Percentiles rank a stretch among this genome's conserved stretches.
Evolutionary conservation across 64 coral and sea anemone species (phyloP).

Genomic region (Actinia equina): DNA sequence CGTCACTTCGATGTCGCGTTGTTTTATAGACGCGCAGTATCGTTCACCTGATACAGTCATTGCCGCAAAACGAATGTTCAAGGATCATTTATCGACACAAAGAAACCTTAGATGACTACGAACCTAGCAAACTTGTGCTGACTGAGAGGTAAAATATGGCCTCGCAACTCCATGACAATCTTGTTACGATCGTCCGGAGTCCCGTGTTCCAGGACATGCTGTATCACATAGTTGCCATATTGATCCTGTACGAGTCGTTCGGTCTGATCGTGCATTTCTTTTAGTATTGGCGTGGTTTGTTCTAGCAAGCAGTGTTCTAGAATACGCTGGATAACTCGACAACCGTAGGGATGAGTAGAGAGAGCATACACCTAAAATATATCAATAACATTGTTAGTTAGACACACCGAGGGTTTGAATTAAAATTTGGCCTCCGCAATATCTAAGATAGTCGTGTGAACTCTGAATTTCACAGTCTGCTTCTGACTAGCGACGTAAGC

Average conservation of each 20-base stretch:
- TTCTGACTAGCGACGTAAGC: too few relatives aligned
- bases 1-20: background rate
- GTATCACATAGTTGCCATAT: constrained; percentile 99
- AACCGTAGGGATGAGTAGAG: constrained; percentile 97
- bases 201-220: constrained; percentile 95
- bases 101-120: background rate
- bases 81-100: too few relatives aligned
- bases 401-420: background rate
- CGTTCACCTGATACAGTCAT: too few relatives aligned
- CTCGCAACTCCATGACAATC: constrained; percentile 88
- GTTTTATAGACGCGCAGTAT: too few relatives aligned
- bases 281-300: constrained; percentile 80
- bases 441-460: too few relatives aligned
- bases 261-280: constrained; percentile 86
- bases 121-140: constrained; percentile 99
- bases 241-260: constrained; percentile 97
- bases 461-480: too few relatives aligned
- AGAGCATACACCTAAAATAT: constrained; percentile 72
- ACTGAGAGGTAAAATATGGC: constrained; percentile 86
- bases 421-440: too few relatives aligned
- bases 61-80: too few relatives aligned
- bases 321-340: constrained; percentile 93
- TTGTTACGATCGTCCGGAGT: constrained; percentile 87
- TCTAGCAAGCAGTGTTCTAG: constrained; percentile 84
- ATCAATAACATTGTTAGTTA: background rate